Conservation (phyloP, 2,888 invertebrate species). For the Oligia fasciuncula region DNA sequence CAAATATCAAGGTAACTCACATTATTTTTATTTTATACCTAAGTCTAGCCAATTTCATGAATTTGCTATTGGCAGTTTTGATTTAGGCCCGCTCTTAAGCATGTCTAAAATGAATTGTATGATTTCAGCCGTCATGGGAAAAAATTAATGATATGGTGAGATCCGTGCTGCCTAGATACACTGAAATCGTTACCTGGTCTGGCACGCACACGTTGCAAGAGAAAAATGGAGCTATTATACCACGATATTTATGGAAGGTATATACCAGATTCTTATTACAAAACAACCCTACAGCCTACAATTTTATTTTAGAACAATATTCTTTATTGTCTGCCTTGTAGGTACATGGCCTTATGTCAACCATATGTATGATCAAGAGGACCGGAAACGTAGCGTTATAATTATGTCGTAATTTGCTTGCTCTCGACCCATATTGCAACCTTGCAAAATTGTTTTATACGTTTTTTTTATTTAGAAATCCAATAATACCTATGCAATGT, state of each 20-base stretch:
- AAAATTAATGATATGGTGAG: slow-evolving; percentile 48
- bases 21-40: background rate
- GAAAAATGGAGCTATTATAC: slow-evolving; percentile 49
- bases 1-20: background rate
- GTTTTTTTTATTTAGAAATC: background rate
- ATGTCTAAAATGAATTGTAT: background rate
- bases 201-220: slow-evolving; percentile 52
- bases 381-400: background rate
- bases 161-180: background rate
- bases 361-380: background rate
- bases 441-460: background rate
- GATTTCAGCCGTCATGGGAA: slow-evolving; percentile 61
- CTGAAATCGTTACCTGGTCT: slow-evolving; percentile 50
- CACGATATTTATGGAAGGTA: slow-evolving; percentile 72
- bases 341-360: background rate
- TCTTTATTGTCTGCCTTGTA: background rate
- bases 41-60: background rate
- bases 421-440: background rate
- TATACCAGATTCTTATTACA: background rate
- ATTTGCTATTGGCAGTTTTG: background rate
- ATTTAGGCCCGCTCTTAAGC: background rate
- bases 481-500: too few species aligned
- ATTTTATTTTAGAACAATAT: background rate
- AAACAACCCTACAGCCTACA: background rate
- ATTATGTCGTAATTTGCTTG: background rate